phyloP scores from a whole-genome alignment of 2,888 invertebrate species.

The Ornithoptera priamus region DNA sequence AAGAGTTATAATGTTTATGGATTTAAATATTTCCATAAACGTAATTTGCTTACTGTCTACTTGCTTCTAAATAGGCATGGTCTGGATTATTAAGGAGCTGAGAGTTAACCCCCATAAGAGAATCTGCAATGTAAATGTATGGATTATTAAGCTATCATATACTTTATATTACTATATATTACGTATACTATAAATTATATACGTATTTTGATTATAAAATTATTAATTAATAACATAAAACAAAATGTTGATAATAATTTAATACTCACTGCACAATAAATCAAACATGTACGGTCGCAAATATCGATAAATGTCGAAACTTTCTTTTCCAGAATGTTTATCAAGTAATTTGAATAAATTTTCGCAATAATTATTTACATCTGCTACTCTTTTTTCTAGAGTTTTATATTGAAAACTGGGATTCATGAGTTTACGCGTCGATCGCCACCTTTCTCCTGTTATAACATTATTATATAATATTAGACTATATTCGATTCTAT shows the following conservation, averaged over 20 bases:
- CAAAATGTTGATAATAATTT: not conserved
- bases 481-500: not conserved
- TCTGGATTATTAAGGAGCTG: slow-evolving; percentile 39
- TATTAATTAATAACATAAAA: not conserved
- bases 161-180: too few species aligned
- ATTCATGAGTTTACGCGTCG: slow-evolving; percentile 43
- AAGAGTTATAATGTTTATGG: not conserved
- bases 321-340: slow-evolving; percentile 31
- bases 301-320: slow-evolving; percentile 42
- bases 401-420: slow-evolving; percentile 44
- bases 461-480: not conserved
- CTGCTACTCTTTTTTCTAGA: slow-evolving; percentile 38
- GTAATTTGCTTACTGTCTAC: slow-evolving; percentile 37
- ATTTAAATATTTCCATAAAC: not conserved
- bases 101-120: slow-evolving; percentile 42
- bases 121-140: slow-evolving; percentile 35
- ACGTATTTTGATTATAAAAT: too few species aligned
- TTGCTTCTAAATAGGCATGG: slow-evolving; percentile 41
- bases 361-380: slow-evolving; percentile 39
- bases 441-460: slow-evolving; percentile 43
- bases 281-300: slow-evolving; percentile 46
- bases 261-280: slow-evolving; percentile 41
- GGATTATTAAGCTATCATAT: not conserved
- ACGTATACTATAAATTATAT: too few species aligned
- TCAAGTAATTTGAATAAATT: slow-evolving; percentile 40